Base-by-base conservation (phyloP, 2,888 invertebrate species). In the Drosophila helvetica region DNA sequence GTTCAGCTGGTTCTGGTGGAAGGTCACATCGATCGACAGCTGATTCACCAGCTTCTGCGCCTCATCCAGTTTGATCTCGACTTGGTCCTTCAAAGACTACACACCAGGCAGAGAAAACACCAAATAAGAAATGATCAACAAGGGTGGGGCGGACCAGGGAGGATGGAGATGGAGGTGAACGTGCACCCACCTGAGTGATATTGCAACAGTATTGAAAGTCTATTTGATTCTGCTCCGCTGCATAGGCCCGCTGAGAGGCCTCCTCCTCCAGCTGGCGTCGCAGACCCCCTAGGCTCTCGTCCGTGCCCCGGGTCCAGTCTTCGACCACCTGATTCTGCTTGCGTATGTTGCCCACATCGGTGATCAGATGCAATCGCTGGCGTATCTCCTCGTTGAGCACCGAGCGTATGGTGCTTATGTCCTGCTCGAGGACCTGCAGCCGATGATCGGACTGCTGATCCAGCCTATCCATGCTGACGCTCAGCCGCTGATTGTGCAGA, bases 181-280 rank as follows among this genome's bases (percentile, higher is more conserved):
- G 3, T 27, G 1, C 5, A 30, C 68, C 60, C 42, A 89, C 89
- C 85, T 93, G 93, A 0, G 93, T 88, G 54, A 94, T 71, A 71
- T 93, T 93, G 70, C 93, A 93, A 61, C 93, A 93, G 75, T 93
- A 93, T 86, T 93, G 93, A 45, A 94, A 81, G 69, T 94, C 94
- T 53, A 93, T 93, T 68, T 93, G 93, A 73, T 93, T 93, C 89
- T 94, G 93, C 8, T 93, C 93, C 0, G 93, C 90, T 90, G 93
- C 93, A 84, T 93, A 92, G 1, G 92, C 91, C 0, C 93, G 89
- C 3, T 93, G 88, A 10, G 92, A 92, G 0, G 93, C 92, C 78
- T 94, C 94, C 50, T 93, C 93, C 8, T 93, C 93, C 1, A 94
- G 91, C 0, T 93, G 92, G 0, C 92, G 92, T 3, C 93, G 88